These are phyloP conservation scores for Lasioglossum lativentre DNA, from an alignment of 2,888 invertebrate genomes.

Conservation along the genomic window DNA sequence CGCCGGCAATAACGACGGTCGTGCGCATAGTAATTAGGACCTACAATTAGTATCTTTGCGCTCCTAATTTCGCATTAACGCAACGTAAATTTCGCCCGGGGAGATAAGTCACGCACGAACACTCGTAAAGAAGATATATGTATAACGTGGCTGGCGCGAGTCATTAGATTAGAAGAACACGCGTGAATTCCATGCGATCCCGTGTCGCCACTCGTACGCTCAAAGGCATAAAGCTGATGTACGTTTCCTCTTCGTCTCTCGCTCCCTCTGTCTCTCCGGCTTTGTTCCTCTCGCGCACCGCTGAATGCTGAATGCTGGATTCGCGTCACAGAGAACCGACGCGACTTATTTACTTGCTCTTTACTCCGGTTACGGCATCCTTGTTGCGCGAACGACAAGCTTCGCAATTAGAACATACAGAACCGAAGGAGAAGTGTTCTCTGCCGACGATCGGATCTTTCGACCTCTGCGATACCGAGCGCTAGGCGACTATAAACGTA, in stretches of 20 bases:
- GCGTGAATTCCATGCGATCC: constrained; percentile 22
- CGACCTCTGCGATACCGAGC: neutral
- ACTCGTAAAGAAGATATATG: constrained; percentile 37
- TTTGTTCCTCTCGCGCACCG: neutral
- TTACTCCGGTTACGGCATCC: neutral
- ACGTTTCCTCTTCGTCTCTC: constrained; percentile 1
- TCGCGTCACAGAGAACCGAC: neutral
- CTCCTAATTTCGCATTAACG: constrained; percentile 33
- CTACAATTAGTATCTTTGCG: constrained; percentile 31
- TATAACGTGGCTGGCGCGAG: neutral
- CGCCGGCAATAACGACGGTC: constrained; percentile 12
- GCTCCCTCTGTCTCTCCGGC: neutral
- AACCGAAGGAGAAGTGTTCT: neutral
- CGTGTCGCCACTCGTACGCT: neutral
- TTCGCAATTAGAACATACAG: neutral
- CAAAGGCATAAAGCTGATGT: constrained; percentile 18
- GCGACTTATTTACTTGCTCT: constrained; percentile 3
- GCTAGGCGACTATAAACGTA: neutral
- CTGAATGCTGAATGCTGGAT: neutral
- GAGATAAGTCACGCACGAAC: constrained; percentile 31
- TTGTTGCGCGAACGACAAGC: neutral
- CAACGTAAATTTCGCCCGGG: constrained; percentile 17
- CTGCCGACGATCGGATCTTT: neutral
- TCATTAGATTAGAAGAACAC: constrained; percentile 32
- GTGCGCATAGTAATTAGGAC: constrained; percentile 23